phyloP scores from a whole-genome alignment of 2,888 invertebrate genomes.

The Choristoneura rosaceana region DNA sequence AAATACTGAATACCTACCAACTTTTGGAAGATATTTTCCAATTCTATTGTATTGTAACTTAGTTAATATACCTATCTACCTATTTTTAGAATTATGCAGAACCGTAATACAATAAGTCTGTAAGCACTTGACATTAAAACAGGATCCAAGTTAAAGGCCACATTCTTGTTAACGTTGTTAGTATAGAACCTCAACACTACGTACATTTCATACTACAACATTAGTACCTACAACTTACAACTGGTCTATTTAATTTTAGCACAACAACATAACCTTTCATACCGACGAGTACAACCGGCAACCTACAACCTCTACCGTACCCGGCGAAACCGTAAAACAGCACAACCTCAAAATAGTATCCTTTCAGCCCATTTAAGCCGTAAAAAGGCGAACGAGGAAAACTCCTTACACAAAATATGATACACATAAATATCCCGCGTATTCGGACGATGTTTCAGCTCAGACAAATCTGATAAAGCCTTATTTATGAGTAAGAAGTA shows the following conservation, averaged over 20 bases:
- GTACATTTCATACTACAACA: neutral
- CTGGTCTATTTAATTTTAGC: neutral
- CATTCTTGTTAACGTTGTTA: neutral
- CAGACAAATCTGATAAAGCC: conserved; percentile 61
- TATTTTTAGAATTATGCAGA: too few relatives aligned
- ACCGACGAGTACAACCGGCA: neutral
- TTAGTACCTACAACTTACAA: too few relatives aligned
- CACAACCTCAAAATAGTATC: conserved; percentile 33
- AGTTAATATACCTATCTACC: too few relatives aligned
- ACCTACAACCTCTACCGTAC: neutral
- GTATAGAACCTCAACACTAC: neutral
- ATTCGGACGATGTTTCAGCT: conserved; percentile 71
- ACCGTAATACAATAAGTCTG: too few relatives aligned
- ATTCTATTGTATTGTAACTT: too few relatives aligned
- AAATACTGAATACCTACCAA: too few relatives aligned
- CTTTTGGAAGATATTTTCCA: too few relatives aligned
- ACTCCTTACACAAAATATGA: conserved; percentile 71
- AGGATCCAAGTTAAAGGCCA: neutral
- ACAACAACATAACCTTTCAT: neutral
- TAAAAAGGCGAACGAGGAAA: conserved; percentile 68
- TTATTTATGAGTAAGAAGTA: conserved; percentile 49
- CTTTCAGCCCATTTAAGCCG: conserved; percentile 60
- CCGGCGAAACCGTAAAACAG: conserved; percentile 8
- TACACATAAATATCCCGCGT: conserved; percentile 72
- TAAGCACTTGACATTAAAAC: neutral